These are phyloP conservation scores for Percina caprodes DNA, from an alignment of 2,113 vertebrate genomes.

Conservation along the genomic window DNA sequence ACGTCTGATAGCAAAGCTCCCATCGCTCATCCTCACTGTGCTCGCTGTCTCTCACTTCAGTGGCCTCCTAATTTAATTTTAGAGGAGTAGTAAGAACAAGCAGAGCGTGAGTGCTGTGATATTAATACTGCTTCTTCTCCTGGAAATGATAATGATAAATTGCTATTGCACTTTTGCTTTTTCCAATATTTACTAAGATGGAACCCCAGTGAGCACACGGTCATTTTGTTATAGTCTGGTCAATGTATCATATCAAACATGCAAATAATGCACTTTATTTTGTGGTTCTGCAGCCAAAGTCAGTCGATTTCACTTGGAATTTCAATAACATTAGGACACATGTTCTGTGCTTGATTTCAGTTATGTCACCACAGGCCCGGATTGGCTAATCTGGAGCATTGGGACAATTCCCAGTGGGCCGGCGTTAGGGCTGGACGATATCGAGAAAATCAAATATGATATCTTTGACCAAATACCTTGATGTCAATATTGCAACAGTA, in stretches of 20 bases:
- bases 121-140: slow-evolving; percentile 69
- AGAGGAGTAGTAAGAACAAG: slow-evolving; percentile 65
- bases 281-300: not conserved
- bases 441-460: too few relatives aligned
- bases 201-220: slow-evolving; percentile 13
- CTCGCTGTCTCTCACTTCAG: slow-evolving; percentile 69
- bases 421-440: too few relatives aligned
- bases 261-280: slow-evolving; percentile 5
- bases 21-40: slow-evolving; percentile 71
- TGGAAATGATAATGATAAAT: slow-evolving; percentile 73
- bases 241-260: slow-evolving; percentile 41
- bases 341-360: not conserved
- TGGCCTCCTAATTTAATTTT: slow-evolving; percentile 75
- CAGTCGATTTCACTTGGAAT: not conserved
- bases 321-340: not conserved
- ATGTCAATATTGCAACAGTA: too few relatives aligned
- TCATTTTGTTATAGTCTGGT: slow-evolving; percentile 22
- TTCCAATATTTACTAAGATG: slow-evolving; percentile 54
- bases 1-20: slow-evolving; percentile 70
- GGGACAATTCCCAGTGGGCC: too few relatives aligned
- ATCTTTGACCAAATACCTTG: too few relatives aligned
- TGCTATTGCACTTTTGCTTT: slow-evolving; percentile 53
- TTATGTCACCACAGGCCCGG: not conserved
- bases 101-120: slow-evolving; percentile 61
- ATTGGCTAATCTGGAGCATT: too few relatives aligned